phyloP scores from a whole-genome alignment of 2,888 invertebrate genomes.

The Stenurella melanura region DNA sequence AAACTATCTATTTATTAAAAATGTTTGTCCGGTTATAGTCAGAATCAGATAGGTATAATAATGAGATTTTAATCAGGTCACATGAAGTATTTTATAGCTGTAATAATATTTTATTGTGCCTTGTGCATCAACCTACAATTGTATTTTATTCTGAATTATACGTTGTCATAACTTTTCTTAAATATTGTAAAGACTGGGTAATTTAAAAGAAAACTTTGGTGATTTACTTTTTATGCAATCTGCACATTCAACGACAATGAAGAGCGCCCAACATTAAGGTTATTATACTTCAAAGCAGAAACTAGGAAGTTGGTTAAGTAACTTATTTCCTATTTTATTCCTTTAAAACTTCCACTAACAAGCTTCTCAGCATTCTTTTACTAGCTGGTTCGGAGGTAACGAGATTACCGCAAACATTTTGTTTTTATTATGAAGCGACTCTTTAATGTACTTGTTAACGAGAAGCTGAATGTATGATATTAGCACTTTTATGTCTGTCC shows the following conservation, averaged over 20 bases:
- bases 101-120: too few relatives aligned
- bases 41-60: too few relatives aligned
- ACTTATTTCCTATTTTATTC: conserved; percentile 25
- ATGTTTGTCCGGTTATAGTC: too few relatives aligned
- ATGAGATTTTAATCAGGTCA: too few relatives aligned
- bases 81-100: too few relatives aligned
- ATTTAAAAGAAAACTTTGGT: neutral
- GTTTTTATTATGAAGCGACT: neutral
- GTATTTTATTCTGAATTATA: too few relatives aligned
- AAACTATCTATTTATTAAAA: too few relatives aligned
- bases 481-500: neutral
- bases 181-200: too few relatives aligned
- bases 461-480: neutral
- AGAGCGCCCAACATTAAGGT: conserved; percentile 12
- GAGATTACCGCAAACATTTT: conserved; percentile 4
- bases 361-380: conserved; percentile 28
- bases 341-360: conserved; percentile 33
- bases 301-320: conserved; percentile 7
- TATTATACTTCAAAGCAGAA: conserved; percentile 11
- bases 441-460: neutral
- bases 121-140: too few relatives aligned
- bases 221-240: neutral
- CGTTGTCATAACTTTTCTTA: too few relatives aligned
- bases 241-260: conserved; percentile 18
- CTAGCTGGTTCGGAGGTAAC: conserved; percentile 9